Evolutionary conservation across 2,888 invertebrate species (phyloP), one percentile per base, ranked within the genome.

Genomic region (Leucozona laternaria): DNA sequence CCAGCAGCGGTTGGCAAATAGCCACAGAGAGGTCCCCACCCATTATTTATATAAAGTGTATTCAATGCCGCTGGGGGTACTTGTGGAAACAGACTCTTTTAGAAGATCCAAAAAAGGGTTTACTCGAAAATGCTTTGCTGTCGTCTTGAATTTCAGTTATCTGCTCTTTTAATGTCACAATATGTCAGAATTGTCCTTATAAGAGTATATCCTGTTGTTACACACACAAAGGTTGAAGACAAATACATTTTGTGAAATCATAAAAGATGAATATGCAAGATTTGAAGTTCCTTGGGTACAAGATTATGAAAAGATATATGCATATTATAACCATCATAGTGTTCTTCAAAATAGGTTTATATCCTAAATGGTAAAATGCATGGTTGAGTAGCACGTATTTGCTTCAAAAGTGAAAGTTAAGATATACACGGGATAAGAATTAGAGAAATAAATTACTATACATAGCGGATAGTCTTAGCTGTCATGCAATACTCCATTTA

Each of bases 1-100:
- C 50, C 57, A 64, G 58, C 60, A 64, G 75, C 71, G 82, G 86
- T 82, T 86, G 78, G 71, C 78, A 82, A 82, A 76, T 70, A 66
- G 82, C 82, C 86, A 82, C 86, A 75, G 50, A 75, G 50, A 80
- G 58, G 48, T 45, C 60, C 72, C 57, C 34, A 71, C 55, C 66
- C 43, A 60, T 57, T 34, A 34, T 64, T 43, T 53, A 25, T 53
- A 22, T 13, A 66, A 15, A 31, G 45, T 48, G 34, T 66, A 25
- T 43, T 11, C 50, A 50, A 79, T 58, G 78, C 31, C 70, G 48
- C 40, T 50, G 57, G 53, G 37, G 11, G 37, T 53, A 37, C 2
- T 22, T 53, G 53, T n/a, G 8, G 15, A 68, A 45, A 22, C n/a
- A 40, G 22, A 40, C 43, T 43, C 43, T 43, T 45, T 17, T 22